Conservation (phyloP, 2,888 invertebrate species). For the Cheilosia vulpina region DNA sequence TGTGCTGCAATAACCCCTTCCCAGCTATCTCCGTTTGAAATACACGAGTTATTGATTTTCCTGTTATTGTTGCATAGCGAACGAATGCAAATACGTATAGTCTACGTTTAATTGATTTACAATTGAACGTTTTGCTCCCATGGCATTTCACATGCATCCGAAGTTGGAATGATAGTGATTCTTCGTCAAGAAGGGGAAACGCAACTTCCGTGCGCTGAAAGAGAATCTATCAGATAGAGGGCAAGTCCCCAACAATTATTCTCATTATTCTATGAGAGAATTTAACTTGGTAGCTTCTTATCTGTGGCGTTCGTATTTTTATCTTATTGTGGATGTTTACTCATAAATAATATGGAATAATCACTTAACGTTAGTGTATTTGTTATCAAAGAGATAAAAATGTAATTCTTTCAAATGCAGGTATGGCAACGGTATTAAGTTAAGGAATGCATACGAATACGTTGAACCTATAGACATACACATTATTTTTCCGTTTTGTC, state of each 20-base stretch:
- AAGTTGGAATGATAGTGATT: slow-evolving; percentile 16
- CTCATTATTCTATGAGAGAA: slow-evolving; percentile 21
- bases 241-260: slow-evolving; percentile 27
- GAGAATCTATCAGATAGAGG: slow-evolving; percentile 30
- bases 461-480: not conserved
- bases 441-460: not conserved
- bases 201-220: slow-evolving; percentile 47
- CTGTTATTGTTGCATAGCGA: slow-evolving; percentile 37
- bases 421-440: not conserved
- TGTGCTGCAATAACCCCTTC: slow-evolving; percentile 19
- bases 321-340: slow-evolving; percentile 34
- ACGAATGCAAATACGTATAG: slow-evolving; percentile 39
- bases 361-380: slow-evolving; percentile 12
- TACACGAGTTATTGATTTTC: slow-evolving; percentile 58
- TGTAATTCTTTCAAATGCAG: slow-evolving; percentile 8
- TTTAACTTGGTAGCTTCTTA: slow-evolving; percentile 32
- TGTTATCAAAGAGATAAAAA: slow-evolving; percentile 38
- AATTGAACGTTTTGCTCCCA: slow-evolving; percentile 27
- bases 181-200: slow-evolving; percentile 2
- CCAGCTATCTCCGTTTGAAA: slow-evolving; percentile 12
- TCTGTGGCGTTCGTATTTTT: slow-evolving; percentile 20
- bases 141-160: slow-evolving; percentile 13
- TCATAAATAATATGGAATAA: slow-evolving; percentile 38
- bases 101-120: slow-evolving; percentile 37
- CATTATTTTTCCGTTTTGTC: not conserved